Conservation (phyloP, 2,113 vertebrate genomes). For the Thryonomys swinderianus region DNA sequence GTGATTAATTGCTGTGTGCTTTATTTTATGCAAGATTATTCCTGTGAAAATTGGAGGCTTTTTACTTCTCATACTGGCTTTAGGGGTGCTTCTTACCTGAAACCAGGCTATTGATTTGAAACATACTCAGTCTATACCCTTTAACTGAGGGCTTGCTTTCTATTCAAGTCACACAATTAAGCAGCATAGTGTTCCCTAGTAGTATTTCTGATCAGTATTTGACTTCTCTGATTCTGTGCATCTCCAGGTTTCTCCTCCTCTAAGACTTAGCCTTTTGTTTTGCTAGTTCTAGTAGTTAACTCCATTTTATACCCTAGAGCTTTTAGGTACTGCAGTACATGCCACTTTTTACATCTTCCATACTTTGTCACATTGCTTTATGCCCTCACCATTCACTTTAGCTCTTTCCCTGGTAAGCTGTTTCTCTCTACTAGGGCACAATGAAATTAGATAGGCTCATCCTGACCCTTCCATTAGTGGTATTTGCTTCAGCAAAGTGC, state of each 20-base stretch:
- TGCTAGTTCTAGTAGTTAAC: background rate
- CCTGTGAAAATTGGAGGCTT: background rate
- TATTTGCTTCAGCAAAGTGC: background rate
- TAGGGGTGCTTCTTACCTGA: background rate
- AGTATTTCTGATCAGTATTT: background rate
- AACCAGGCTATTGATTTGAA: background rate
- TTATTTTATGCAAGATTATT: slow-evolving; percentile 18
- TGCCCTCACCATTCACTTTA: background rate
- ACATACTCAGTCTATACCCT: background rate
- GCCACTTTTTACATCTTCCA: background rate
- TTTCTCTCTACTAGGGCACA: background rate
- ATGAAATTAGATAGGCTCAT: background rate
- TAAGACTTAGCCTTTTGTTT: background rate
- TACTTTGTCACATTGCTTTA: background rate
- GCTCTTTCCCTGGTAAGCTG: background rate
- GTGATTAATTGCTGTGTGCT: background rate
- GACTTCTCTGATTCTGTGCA: background rate
- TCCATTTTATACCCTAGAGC: background rate
- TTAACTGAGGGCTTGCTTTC: slow-evolving; percentile 1
- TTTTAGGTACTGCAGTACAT: background rate
- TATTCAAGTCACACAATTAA: background rate
- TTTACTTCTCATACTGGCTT: background rate
- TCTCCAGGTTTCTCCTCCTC: background rate
- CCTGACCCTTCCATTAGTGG: background rate
- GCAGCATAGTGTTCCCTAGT: background rate